Conservation (phyloP, 2,888 invertebrate species). For the Acanthosepion esculentum region DNA sequence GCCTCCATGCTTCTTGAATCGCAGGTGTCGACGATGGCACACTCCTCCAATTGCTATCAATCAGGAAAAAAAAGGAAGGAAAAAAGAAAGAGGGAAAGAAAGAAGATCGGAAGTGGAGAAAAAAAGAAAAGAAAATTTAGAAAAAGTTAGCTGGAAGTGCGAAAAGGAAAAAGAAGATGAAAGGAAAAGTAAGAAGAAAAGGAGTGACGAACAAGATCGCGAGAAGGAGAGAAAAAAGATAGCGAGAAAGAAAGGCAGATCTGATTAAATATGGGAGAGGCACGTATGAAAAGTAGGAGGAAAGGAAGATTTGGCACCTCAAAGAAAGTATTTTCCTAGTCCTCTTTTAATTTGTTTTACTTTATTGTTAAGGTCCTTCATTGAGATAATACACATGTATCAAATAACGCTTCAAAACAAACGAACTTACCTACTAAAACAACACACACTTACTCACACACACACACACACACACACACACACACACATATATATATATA, state of each 20-base stretch:
- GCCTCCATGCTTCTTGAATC: background rate
- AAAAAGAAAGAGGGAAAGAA: too few species aligned
- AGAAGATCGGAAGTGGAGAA: background rate
- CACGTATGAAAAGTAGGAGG: too few species aligned
- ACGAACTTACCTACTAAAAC: background rate
- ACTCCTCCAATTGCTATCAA: background rate
- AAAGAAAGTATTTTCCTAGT: too few species aligned
- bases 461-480: background rate
- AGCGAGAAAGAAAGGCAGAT: too few species aligned
- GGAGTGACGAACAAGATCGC: background rate
- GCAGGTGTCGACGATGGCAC: conserved; percentile 21
- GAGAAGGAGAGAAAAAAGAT: too few species aligned
- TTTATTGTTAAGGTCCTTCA: too few species aligned
- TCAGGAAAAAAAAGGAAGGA: background rate
- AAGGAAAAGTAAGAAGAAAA: background rate
- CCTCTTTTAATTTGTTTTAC: too few species aligned
- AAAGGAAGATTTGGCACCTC: too few species aligned
- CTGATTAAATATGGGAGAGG: too few species aligned
- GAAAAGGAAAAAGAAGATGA: background rate
- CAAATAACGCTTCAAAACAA: too few species aligned
- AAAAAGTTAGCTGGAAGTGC: background rate
- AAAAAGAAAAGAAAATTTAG: background rate
- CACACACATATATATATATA: background rate
- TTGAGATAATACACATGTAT: too few species aligned
- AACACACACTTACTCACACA: background rate